These are phyloP conservation scores for Brachionus rubens DNA, from an alignment of 1,140 invertebrate species.

Conservation along the genomic window DNA sequence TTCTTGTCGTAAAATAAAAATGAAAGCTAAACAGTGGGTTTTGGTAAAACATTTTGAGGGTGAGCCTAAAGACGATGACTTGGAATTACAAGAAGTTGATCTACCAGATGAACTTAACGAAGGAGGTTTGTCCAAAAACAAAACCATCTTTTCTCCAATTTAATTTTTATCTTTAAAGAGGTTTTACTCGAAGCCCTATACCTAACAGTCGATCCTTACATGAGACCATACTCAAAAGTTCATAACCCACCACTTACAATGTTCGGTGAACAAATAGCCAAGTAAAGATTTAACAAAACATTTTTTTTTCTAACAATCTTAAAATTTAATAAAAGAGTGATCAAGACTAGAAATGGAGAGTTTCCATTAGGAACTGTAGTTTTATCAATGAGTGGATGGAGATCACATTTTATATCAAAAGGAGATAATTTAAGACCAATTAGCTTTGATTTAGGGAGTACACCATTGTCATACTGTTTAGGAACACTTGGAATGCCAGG, in stretches of 20 bases:
- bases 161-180: background rate
- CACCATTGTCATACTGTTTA: conserved; percentile 65
- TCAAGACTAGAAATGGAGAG: conserved; percentile 66
- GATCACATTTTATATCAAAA: conserved; percentile 59
- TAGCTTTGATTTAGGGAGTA: conserved; percentile 62
- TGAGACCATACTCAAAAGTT: conserved; percentile 59
- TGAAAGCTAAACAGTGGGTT: conserved; percentile 65
- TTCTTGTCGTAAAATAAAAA: too few relatives aligned
- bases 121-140: background rate
- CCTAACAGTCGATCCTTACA: conserved; percentile 71
- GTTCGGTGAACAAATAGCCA: conserved; percentile 46
- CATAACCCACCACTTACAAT: conserved; percentile 46
- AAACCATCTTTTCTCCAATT: background rate
- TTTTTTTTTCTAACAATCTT: background rate
- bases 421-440: conserved; percentile 51
- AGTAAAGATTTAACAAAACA: background rate
- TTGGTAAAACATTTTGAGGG: conserved; percentile 67
- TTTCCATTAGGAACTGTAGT: conserved; percentile 66
- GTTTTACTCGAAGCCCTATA: conserved; percentile 64
- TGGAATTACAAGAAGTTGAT: conserved; percentile 67
- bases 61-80: conserved; percentile 66
- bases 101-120: conserved; percentile 54
- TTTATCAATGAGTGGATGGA: conserved; percentile 66
- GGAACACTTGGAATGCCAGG: conserved; percentile 69
- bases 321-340: conserved; percentile 50